phyloP scores from a whole-genome alignment of 37 sponge, comb jelly and placozoan genomes.

The Theonella swinhoei region DNA sequence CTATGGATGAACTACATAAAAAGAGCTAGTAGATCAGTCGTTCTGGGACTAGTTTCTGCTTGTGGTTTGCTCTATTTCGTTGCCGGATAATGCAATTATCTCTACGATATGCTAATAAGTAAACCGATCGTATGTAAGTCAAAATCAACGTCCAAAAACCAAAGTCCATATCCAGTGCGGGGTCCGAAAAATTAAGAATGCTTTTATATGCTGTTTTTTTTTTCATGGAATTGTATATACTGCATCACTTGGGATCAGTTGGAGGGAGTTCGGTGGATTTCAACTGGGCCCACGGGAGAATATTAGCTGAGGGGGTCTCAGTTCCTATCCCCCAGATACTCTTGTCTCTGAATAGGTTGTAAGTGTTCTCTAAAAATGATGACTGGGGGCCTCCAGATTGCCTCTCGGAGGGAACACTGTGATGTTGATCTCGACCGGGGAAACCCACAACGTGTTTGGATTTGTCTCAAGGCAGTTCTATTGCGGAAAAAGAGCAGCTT shows the following conservation, averaged over 20 bases:
- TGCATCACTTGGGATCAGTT: not conserved
- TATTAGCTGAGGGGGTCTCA: not conserved
- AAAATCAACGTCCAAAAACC: conserved; percentile 41
- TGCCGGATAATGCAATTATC: not conserved
- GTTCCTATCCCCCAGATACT: conserved; percentile 47
- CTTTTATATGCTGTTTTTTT: too few relatives aligned
- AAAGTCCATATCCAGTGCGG: conserved; percentile 24
- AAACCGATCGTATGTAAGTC: not conserved
- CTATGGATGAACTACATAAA: too few relatives aligned
- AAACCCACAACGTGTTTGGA: too few relatives aligned
- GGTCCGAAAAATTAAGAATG: too few relatives aligned
- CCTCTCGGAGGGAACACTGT: not conserved
- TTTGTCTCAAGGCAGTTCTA: too few relatives aligned
- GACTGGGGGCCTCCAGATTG: not conserved
- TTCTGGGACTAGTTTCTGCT: not conserved
- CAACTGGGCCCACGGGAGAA: conserved; percentile 34
- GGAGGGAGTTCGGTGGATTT: not conserved
- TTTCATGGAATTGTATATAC: not conserved
- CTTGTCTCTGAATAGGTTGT: conserved; percentile 49
- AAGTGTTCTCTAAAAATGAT: conserved; percentile 27
- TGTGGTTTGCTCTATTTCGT: not conserved
- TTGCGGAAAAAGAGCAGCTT: not conserved
- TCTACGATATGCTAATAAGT: not conserved
- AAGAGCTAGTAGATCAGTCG: not conserved
- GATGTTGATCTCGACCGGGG: too few relatives aligned